Evolutionary conservation across 2,797 vertebrate genomes (phyloP).

Genomic region (Sylvilagus floridanus): DNA sequence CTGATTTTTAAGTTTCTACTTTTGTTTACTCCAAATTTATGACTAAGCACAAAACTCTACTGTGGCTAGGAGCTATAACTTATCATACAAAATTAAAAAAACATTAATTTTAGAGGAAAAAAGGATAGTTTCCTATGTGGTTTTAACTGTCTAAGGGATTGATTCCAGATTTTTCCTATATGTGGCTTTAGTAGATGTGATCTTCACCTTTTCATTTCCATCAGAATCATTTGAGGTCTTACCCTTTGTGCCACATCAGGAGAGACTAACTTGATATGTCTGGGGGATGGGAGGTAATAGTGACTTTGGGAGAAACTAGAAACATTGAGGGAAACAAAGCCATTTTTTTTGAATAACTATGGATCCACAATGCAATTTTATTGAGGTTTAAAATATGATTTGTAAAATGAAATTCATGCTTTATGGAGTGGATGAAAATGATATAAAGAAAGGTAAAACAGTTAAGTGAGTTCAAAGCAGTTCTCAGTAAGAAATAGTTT

Average conservation of each 20-base stretch:
- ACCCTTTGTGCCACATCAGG: neutral
- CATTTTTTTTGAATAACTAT: neutral
- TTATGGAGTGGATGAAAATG: neutral
- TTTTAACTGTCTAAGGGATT: neutral
- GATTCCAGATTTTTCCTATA: neutral
- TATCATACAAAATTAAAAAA: neutral
- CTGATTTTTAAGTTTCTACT: neutral
- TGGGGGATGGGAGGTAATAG: neutral
- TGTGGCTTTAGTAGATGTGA: neutral
- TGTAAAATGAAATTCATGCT: neutral
- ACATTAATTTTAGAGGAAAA: neutral
- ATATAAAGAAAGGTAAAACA: neutral
- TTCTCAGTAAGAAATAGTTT: neutral
- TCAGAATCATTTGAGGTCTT: neutral
- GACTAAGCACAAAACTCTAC: neutral
- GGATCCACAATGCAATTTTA: neutral
- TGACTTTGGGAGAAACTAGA: neutral
- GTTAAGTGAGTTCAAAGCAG: neutral
- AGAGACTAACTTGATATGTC: neutral
- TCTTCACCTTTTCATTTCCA: neutral
- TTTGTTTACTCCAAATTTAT: neutral
- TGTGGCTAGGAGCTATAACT: neutral
- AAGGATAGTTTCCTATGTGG: neutral
- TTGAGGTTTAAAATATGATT: neutral
- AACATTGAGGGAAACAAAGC: neutral